Conservation (phyloP, 2,113 vertebrate genomes). For the Lampris incognitus region DNA sequence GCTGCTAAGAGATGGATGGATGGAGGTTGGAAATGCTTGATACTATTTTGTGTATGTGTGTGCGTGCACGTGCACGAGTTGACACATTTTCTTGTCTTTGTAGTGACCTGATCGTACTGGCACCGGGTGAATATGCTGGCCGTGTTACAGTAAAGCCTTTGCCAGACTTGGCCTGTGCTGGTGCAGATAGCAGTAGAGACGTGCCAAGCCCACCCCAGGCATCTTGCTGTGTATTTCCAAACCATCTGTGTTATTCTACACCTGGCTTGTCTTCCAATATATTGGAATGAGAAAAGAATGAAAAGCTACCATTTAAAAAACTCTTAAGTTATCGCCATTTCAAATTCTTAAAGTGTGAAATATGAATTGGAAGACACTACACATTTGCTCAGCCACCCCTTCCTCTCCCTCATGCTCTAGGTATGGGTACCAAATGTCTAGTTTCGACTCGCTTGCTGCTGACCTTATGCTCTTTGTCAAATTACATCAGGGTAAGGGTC, state of each 20-base stretch:
- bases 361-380: too few species aligned
- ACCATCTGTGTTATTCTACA: not conserved
- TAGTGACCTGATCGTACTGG: not conserved
- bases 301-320: too few species aligned
- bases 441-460: not conserved
- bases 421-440: too few species aligned
- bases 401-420: too few species aligned
- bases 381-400: too few species aligned
- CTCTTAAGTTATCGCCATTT: too few species aligned
- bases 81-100: not conserved
- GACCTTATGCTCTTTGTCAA: not conserved
- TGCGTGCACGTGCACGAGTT: not conserved
- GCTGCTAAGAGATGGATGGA: too few species aligned
- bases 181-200: not conserved
- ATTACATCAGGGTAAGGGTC: constrained; percentile 8
- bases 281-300: too few species aligned
- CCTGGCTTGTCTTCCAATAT: too few species aligned
- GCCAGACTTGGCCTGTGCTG: not conserved
- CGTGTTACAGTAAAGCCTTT: constrained; percentile 41
- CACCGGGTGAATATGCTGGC: not conserved
- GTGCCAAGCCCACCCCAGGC: not conserved
- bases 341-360: too few species aligned
- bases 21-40: too few species aligned
- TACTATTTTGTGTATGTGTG: not conserved
- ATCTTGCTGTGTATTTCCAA: not conserved